These are phyloP conservation scores for Antechinus flavipes DNA, from an alignment of 2,113 vertebrate genomes.

Conservation along the genomic window DNA sequence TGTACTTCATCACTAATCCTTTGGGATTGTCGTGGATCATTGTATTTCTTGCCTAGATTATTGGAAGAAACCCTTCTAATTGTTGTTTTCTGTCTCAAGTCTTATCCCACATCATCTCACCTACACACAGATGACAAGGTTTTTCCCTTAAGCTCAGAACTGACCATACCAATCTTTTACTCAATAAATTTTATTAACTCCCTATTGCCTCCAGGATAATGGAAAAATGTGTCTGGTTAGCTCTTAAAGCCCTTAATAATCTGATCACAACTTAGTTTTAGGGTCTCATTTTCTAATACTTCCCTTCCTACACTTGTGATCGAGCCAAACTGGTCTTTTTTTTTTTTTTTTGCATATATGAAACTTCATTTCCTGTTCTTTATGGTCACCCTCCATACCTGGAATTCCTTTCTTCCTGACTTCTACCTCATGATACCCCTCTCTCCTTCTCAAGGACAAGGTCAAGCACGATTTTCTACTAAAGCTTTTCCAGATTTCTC, in stretches of 20 bases:
- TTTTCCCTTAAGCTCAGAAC: neutral
- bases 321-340: neutral
- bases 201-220: neutral
- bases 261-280: neutral
- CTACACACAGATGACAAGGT: neutral
- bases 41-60: neutral
- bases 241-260: neutral
- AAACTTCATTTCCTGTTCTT: neutral
- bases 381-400: neutral
- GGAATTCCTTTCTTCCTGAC: neutral
- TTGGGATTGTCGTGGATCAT: neutral
- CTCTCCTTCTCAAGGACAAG: neutral
- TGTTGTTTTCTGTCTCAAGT: neutral
- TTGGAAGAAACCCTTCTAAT: neutral
- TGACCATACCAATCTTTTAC: neutral
- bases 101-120: neutral
- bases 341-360: neutral
- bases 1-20: neutral
- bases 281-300: neutral
- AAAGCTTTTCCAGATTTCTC: neutral
- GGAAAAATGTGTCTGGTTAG: neutral
- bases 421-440: neutral
- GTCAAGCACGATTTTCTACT: neutral
- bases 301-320: neutral
- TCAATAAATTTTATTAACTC: neutral